These are phyloP conservation scores for Poecile atricapillus DNA, from an alignment of 2,113 vertebrate genomes.

Conservation along the genomic window DNA sequence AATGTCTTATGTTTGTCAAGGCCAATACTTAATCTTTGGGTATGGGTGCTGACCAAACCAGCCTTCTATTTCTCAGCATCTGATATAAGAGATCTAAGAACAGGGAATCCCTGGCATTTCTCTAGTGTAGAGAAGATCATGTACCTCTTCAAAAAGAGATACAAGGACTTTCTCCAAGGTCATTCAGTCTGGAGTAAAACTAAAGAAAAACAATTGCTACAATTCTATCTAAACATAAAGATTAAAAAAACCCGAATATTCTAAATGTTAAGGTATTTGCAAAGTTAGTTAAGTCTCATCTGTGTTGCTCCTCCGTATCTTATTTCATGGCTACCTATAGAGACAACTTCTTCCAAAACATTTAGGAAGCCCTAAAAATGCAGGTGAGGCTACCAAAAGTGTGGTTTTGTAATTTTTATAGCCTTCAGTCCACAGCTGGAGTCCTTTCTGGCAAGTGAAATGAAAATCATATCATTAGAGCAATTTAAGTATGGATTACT, in stretches of 20 bases:
- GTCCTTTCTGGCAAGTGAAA: not conserved
- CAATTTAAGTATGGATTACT: not conserved
- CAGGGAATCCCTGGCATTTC: not conserved
- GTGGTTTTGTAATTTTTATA: not conserved
- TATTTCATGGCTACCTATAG: not conserved
- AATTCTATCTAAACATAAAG: not conserved
- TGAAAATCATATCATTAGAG: not conserved
- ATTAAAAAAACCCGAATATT: not conserved
- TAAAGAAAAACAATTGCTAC: not conserved
- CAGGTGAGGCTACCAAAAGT: not conserved
- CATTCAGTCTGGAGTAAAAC: not conserved
- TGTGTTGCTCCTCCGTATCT: not conserved
- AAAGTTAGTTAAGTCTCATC: not conserved
- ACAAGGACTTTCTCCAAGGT: not conserved
- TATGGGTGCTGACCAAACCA: not conserved
- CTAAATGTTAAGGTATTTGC: not conserved
- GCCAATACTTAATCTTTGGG: not conserved
- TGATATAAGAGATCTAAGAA: not conserved
- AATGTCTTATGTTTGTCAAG: not conserved
- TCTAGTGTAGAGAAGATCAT: not conserved
- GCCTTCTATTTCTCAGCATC: not conserved
- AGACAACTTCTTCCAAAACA: not conserved
- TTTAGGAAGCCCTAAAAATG: not conserved
- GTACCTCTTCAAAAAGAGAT: not conserved
- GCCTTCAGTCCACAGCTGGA: not conserved